These are phyloP conservation scores for Poeciliopsis turrubarensis DNA, from an alignment of 2,113 vertebrate genomes.

Conservation along the genomic window DNA sequence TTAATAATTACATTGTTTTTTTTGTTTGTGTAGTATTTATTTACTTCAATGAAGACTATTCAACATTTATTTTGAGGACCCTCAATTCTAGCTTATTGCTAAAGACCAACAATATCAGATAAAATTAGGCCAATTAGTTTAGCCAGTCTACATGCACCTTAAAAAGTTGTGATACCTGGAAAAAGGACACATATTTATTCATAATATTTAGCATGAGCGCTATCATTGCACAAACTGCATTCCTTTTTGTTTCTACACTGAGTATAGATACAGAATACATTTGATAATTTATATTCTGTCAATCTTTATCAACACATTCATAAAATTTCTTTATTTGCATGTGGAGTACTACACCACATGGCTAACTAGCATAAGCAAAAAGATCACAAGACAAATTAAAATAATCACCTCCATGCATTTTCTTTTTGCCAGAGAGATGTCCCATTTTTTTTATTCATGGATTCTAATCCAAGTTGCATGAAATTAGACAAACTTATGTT, in stretches of 20 bases:
- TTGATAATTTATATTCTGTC: neutral
- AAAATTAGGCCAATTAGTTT: neutral
- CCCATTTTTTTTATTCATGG: no score
- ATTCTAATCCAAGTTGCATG: no score
- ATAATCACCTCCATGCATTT: neutral
- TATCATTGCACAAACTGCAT: neutral
- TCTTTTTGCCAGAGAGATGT: neutral
- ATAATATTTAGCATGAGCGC: no score
- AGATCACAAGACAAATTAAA: neutral
- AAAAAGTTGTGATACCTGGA: no score
- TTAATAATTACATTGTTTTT: neutral
- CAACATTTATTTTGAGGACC: neutral
- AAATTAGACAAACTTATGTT: no score
- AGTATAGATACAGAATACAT: neutral
- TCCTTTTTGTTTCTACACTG: neutral
- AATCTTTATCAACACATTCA: neutral
- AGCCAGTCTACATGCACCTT: neutral
- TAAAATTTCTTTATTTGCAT: neutral
- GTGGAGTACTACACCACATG: neutral
- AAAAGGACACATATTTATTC: no score
- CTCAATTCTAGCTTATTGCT: neutral
- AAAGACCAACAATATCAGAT: neutral
- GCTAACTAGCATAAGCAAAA: neutral
- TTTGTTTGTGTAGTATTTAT: no score
- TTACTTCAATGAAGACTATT: neutral